These are phyloP conservation scores for Lymantria monacha DNA, from an alignment of 2,888 invertebrate species.

Conservation along the genomic window DNA sequence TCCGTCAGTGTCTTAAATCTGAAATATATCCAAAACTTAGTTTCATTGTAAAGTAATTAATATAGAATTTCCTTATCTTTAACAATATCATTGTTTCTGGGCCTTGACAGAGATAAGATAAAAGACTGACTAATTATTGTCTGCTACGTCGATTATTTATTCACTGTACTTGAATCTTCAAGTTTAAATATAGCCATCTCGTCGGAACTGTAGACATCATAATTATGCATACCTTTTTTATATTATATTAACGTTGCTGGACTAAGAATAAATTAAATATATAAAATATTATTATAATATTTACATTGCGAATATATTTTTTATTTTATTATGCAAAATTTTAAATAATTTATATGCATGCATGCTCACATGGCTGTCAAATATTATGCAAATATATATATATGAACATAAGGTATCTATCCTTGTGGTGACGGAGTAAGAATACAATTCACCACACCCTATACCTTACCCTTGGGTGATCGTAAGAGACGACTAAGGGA, in stretches of 20 bases:
- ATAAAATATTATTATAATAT: not conserved
- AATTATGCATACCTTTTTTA: too few species aligned
- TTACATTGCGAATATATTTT: not conserved
- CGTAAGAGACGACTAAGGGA: too few species aligned
- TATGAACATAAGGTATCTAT: too few species aligned
- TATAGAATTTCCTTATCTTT: slow-evolving; percentile 39
- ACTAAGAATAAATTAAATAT: too few species aligned
- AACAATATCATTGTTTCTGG: slow-evolving; percentile 57
- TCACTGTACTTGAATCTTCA: not conserved
- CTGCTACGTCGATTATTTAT: slow-evolving; percentile 2
- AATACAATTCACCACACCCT: too few species aligned
- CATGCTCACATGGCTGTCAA: too few species aligned
- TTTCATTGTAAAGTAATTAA: slow-evolving; percentile 31
- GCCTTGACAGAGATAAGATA: slow-evolving; percentile 64
- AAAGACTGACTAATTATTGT: slow-evolving; percentile 37
- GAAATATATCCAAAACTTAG: slow-evolving; percentile 7
- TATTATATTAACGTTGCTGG: too few species aligned
- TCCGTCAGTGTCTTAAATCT: not conserved
- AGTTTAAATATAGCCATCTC: not conserved
- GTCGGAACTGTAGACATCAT: not conserved
- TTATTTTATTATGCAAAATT: not conserved
- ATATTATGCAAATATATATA: too few species aligned
- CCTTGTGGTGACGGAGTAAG: too few species aligned
- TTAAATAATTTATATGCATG: too few species aligned
- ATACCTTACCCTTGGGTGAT: too few species aligned